phyloP scores from a whole-genome alignment of 2,113 vertebrate genomes.

The Albula goreensis region DNA sequence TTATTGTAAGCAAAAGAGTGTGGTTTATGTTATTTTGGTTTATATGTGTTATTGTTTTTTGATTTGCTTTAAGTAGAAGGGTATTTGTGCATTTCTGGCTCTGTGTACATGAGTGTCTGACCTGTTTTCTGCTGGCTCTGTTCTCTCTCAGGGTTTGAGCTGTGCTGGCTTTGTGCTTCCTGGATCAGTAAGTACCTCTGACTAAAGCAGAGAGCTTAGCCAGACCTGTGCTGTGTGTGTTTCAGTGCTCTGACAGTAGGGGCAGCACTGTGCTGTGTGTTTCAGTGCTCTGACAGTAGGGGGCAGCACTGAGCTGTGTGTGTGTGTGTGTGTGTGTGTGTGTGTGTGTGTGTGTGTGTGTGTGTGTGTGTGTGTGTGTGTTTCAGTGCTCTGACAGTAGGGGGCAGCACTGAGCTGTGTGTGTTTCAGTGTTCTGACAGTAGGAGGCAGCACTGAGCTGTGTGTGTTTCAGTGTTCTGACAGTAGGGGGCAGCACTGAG shows the following conservation, averaged over 20 bases:
- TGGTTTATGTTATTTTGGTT: too few relatives aligned
- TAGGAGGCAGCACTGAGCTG: neutral
- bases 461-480: neutral
- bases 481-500: neutral
- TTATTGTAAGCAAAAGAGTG: too few relatives aligned
- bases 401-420: neutral
- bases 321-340: neutral
- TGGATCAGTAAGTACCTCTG: constrained; percentile 42
- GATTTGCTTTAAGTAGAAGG: too few relatives aligned
- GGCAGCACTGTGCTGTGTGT: too few relatives aligned
- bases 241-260: too few relatives aligned
- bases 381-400: neutral
- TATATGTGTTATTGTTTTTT: too few relatives aligned
- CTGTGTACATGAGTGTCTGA: neutral
- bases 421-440: neutral
- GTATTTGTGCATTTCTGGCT: neutral
- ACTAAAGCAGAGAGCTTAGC: neutral
- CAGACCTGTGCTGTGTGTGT: too few relatives aligned
- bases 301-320: neutral
- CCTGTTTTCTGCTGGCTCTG: neutral
- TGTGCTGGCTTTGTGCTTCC: constrained; percentile 56
- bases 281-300: neutral
- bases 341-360: neutral
- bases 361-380: neutral
- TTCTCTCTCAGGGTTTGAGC: constrained; percentile 66